Conservation (phyloP, 2,797 vertebrate genomes). For the Iguana delicatissima region DNA sequence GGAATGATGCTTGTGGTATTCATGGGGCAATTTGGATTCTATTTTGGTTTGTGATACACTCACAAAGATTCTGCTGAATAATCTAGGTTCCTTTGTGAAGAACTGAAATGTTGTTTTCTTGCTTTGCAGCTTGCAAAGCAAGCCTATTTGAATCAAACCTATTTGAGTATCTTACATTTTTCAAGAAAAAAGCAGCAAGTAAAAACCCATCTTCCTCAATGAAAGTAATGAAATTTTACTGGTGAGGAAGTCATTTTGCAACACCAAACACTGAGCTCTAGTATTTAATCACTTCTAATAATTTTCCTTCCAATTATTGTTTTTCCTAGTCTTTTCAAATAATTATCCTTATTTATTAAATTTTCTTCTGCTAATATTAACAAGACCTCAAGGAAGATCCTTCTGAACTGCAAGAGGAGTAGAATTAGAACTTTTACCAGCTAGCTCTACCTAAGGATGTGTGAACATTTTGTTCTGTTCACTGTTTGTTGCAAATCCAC, state of each 20-base stretch:
- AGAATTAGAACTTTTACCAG: neutral
- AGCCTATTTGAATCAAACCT: slow-evolving; percentile 60
- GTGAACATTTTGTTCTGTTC: neutral
- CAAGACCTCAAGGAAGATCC: slow-evolving; percentile 22
- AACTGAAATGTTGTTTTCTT: slow-evolving; percentile 61
- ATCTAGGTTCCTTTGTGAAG: slow-evolving; percentile 63
- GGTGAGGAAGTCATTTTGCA: slow-evolving; percentile 62
- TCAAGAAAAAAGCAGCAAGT: slow-evolving; percentile 29
- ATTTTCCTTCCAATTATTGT: slow-evolving; percentile 46
- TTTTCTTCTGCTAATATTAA: neutral
- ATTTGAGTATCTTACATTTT: slow-evolving; percentile 65
- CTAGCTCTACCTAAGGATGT: neutral
- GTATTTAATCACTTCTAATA: slow-evolving; percentile 57
- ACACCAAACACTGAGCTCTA: slow-evolving; percentile 49
- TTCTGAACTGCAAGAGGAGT: neutral
- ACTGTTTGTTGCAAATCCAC: neutral
- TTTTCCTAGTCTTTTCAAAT: slow-evolving; percentile 1
- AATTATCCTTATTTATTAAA: neutral
- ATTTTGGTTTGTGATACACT: slow-evolving; percentile 68
- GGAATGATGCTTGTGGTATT: slow-evolving; percentile 62
- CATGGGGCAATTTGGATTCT: slow-evolving; percentile 63
- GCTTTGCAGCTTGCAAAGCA: slow-evolving; percentile 58
- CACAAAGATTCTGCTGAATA: slow-evolving; percentile 60
- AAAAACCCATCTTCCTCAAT: slow-evolving; percentile 51
- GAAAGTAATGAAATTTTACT: slow-evolving; percentile 61